Evolutionary conservation across 1,140 invertebrate species (phyloP), one percentile per base, ranked within the genome.

Genomic region (Sitophilus oryzae): DNA sequence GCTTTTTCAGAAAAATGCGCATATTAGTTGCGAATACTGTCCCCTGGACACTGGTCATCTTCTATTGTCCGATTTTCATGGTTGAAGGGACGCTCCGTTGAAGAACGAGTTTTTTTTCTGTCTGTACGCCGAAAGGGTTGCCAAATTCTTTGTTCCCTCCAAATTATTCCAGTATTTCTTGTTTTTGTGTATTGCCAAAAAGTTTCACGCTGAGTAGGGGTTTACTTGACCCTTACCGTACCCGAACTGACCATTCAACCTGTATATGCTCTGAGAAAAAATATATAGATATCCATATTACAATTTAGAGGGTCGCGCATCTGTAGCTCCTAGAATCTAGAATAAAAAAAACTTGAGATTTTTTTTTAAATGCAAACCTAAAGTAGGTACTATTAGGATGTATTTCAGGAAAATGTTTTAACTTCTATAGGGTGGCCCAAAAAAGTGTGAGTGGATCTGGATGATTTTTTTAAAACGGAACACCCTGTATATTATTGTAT

Each of bases 111-210:
- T 62, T 57, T 44, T 41, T 40, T 18, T 36, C 35, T 56, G 36
- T 45, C 22, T 34, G 38, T 38, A 40, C 5, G 5, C n/a, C 14
- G 52, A 38, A 56, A 53, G 60, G 60, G 60, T 49, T 49, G 56
- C 54, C 41, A n/a, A n/a, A 15, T 46, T 56, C 38, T 52, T 45
- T 15, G 42, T 48, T 44, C 52, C 50, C 50, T 53, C 43, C 41
- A 23, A 37, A 53, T 63, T 63, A 49, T 58, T 60, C 61, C 58
- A 60, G 59, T 61, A 58, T 59, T 60, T 52, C 59, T 52, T 52
- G 61, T 63, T 59, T 44, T 58, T 52, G 52, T 61, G 53, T 52
- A 44, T 59, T 61, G 60, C 60, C 47, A 59, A 61, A 61, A 47
- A 6, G 52, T 54, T n/a, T 54, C 37, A 16, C 45, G n/a, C 21